A percentile compares a stretch with the other conserved stretches of the same genome.
These are phyloP conservation scores for Psylliodes chrysocephalus DNA, from an alignment of 2,888 invertebrate species.

Conservation along the genomic window DNA sequence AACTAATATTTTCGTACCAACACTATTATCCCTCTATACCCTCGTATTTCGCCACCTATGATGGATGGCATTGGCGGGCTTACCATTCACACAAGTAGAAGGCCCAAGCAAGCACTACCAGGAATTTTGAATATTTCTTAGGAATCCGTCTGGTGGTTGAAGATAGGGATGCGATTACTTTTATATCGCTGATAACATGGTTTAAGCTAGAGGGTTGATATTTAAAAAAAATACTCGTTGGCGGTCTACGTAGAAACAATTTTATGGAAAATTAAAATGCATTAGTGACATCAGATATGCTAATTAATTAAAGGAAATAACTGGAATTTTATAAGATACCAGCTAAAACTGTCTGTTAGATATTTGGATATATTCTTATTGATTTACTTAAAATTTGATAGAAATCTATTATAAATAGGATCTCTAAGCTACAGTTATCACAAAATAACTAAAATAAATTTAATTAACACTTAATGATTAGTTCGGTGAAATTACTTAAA, in stretches of 20 bases:
- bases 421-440: too few species aligned
- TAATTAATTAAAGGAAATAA: neutral
- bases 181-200: slow-evolving; percentile 14
- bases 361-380: too few species aligned
- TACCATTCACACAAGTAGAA: neutral
- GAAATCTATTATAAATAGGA: too few species aligned
- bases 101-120: neutral
- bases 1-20: too few species aligned
- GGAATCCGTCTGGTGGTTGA: slow-evolving; percentile 22
- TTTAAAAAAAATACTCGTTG: neutral
- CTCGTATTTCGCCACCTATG: neutral
- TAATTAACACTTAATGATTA: too few species aligned
- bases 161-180: slow-evolving; percentile 18
- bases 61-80: too few species aligned
- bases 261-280: slow-evolving; percentile 7
- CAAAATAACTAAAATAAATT: too few species aligned
- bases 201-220: neutral
- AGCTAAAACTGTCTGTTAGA: too few species aligned
- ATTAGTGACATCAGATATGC: slow-evolving; percentile 9
- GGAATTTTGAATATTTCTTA: slow-evolving; percentile 18
- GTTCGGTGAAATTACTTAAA: too few species aligned
- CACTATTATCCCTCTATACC: neutral
- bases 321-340: neutral
- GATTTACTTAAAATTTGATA: too few species aligned
- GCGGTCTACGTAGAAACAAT: neutral